These are phyloP conservation scores for Blastobasis adustella DNA, from an alignment of 2,888 invertebrate genomes.

Conservation along the genomic window DNA sequence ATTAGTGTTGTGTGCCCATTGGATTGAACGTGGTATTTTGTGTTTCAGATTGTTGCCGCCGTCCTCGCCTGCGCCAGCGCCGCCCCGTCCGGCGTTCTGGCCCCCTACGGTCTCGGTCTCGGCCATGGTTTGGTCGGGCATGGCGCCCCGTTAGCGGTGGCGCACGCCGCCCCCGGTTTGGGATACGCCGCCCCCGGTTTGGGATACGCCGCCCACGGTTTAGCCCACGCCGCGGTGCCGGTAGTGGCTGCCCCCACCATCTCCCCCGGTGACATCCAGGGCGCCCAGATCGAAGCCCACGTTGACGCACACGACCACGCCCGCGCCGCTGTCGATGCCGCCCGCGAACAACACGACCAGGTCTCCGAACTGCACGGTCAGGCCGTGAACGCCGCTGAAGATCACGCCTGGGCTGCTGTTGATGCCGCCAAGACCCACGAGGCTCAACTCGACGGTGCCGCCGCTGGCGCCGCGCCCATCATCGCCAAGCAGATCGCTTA, in stretches of 20 bases:
- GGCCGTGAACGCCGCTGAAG: constrained; percentile 65
- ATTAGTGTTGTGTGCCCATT: neutral
- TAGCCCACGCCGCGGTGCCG: constrained; percentile 35
- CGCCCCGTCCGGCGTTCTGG: constrained; percentile 15
- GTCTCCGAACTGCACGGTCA: constrained; percentile 60
- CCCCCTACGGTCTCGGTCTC: constrained; percentile 9
- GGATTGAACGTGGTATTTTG: constrained; percentile 23
- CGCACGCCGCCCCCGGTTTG: constrained; percentile 22
- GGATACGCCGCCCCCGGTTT: constrained; percentile 33
- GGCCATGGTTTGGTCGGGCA: constrained; percentile 10
- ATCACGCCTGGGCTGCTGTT: constrained; percentile 64
- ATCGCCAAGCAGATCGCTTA: constrained; percentile 57
- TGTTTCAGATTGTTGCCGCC: constrained; percentile 73
- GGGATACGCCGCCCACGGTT: no score
- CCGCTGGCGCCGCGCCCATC: constrained; percentile 61
- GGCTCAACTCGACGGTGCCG: constrained; percentile 62
- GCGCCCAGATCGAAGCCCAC: constrained; percentile 46
- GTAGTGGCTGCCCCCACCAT: constrained; percentile 36
- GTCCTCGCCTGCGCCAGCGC: constrained; percentile 37
- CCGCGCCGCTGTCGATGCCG: constrained; percentile 59
- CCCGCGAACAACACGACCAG: constrained; percentile 63
- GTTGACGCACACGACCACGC: constrained; percentile 62
- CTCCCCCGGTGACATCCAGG: constrained; percentile 26
- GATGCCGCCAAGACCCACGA: constrained; percentile 62
- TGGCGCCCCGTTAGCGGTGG: constrained; percentile 9